Evolutionary conservation across 2,797 vertebrate species (phyloP), one percentile per base, ranked within the genome.

Genomic region (Poecile montanus): DNA sequence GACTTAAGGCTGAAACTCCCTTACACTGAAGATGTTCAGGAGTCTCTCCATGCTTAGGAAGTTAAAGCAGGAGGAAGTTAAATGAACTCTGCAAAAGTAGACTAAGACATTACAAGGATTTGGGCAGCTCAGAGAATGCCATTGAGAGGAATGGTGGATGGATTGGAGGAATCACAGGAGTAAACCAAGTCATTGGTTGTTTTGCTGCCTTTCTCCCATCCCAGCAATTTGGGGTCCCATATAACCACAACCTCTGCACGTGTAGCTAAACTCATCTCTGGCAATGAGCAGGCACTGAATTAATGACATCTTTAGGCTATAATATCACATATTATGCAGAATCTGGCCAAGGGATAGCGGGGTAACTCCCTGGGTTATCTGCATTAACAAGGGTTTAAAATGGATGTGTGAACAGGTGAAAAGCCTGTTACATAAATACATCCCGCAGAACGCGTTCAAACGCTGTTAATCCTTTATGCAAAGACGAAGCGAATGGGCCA

Each of bases 401-500:
- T 0, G 3, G 32, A 6, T 8, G 17, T 6, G 51, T 16, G 8
- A 68, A n/a, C 0, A 45, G 29, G n/a, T 26, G 18, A 32, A 15
- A 68, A 61, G 20, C 10, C 32, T 16, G 7, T 27, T 56, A 26
- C 0, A n/a, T 19, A 42, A 84, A 90, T 1, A 60, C 7, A 6
- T 1, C 3, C 54, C 5, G 25, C 1, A n/a, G 42, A 36, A 83
- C 9, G 16, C 6, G 47, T 32, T 18, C 44, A 66, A n/a, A n/a
- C 5, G 1, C 30, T 10, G 20, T 20, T 36, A 40, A 27, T 12
- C 57, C 66, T 67, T 54, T 5, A n/a, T 6, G 20, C 42, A 29
- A 58, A 62, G 51, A 7, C 7, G 5, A 85, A 8, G 36, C 4
- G 29, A 68, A 51, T 0, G 15, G 13, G 40, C 45, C 53, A 2